Base-by-base conservation (phyloP, 2,797 vertebrate species). In the Strix occidentalis region DNA sequence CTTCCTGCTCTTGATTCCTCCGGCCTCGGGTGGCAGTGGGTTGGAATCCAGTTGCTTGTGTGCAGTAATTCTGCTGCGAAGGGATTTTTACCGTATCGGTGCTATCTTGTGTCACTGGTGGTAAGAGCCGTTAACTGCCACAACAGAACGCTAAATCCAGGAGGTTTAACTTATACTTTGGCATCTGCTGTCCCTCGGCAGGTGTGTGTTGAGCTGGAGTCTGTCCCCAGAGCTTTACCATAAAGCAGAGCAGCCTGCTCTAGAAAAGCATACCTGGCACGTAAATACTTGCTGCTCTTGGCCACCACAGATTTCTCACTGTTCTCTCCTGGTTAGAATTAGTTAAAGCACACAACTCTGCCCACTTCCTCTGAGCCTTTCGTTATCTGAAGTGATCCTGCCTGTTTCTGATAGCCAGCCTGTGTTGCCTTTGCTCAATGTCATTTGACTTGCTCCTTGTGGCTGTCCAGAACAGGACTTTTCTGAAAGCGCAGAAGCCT, bases 71-170 rank as follows among this genome's bases (percentile, higher is more conserved):
- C 8, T 53, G 76, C 68, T 61, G 21, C 37, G 26, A 6, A 56
- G 43, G 19, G 13, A 6, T 29, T 60, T 64, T 24, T 54, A 8
- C 33, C 1, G 0, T 17, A 18, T 23, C 8, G 1, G 1, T 33
- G 54, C 46, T 69, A 4, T 35, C 54, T 13, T 11, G 37, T 78
- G 72, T 37, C 8, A 6, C 66, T 35, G 57, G 2, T 58, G 23
- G n/a, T 16, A 10, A 35, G 65, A 71, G 77, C 75, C 78, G 56
- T 39, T 76, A 43, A 48, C 19, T 78, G 74, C 46, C 84, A 37
- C 48, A 11, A 14, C 10, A 21, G 78, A 54, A 6, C 20, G 5
- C 17, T 25, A 9, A 61, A 37, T 72, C 10, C 20, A 6, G 60
- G 25, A 56, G 29, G 58, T 16, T 88, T 26, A 35, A 24, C 25